Evolutionary conservation across 2,113 vertebrate genomes (phyloP).

Genomic region (Xenopus borealis): DNA sequence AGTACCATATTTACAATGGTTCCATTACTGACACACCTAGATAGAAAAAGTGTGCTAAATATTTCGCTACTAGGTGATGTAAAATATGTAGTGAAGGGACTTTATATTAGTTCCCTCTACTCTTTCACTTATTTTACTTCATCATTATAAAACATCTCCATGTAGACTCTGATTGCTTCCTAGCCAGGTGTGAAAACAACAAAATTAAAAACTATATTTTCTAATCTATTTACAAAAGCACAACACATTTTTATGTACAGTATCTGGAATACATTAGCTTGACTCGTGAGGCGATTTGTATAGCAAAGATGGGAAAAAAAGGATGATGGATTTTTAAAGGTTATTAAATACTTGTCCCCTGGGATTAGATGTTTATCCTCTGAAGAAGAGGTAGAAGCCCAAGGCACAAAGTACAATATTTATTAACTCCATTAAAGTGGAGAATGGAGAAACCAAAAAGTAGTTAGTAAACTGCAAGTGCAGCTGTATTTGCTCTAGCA

Average conservation of each 20-base stretch:
- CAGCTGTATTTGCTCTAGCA: constrained; percentile 16
- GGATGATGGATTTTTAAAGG: constrained; percentile 6
- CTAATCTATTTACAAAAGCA: not conserved
- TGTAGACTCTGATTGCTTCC: too few relatives aligned
- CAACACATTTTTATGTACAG: constrained; percentile 12
- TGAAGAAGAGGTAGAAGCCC: constrained; percentile 21
- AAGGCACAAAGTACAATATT: constrained; percentile 30
- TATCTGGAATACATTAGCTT: constrained; percentile 9
- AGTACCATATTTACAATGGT: too few relatives aligned
- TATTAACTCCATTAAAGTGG: constrained; percentile 37
- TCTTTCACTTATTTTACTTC: too few relatives aligned
- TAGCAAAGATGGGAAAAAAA: constrained; percentile 7
- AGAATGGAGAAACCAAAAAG: constrained; percentile 31
- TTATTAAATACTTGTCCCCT: not conserved
- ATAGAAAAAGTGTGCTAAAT: too few relatives aligned
- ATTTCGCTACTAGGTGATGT: too few relatives aligned
- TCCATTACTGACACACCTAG: too few relatives aligned
- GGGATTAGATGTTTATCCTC: constrained; percentile 17
- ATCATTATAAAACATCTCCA: too few relatives aligned
- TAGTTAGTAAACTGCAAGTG: constrained; percentile 40
- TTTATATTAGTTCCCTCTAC: too few relatives aligned
- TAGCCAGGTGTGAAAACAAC: too few relatives aligned
- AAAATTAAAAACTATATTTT: too few relatives aligned
- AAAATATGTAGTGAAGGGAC: too few relatives aligned
- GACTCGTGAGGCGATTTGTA: constrained; percentile 5